These are phyloP conservation scores for Pardosa pseudoannulata DNA, from an alignment of 2,888 invertebrate genomes.

Conservation along the genomic window DNA sequence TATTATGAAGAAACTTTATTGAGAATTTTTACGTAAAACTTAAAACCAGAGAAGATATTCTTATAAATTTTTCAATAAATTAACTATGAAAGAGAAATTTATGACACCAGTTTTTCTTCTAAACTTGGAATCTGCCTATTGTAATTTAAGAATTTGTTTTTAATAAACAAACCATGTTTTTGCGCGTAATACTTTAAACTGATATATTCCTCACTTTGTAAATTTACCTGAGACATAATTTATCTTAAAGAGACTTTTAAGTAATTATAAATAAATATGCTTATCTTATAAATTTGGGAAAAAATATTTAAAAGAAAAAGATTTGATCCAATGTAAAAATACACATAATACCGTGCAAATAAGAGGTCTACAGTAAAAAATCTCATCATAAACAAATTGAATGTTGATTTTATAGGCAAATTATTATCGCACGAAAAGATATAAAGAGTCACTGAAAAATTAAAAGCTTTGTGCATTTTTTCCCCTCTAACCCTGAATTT, in stretches of 20 bases:
- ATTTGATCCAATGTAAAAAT: constrained; percentile 1
- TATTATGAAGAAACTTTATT: no score
- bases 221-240: background rate
- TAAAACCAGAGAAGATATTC: no score
- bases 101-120: no score
- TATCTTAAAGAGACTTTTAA: background rate
- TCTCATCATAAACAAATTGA: constrained; percentile 29
- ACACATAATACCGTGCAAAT: background rate
- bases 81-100: no score
- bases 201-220: background rate
- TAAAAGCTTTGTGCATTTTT: constrained; percentile 35
- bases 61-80: no score
- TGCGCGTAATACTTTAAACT: no score
- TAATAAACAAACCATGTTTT: no score
- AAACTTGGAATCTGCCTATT: no score
- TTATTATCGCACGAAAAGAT: constrained; percentile 33
- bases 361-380: background rate
- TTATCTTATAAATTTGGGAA: background rate
- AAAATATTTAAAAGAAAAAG: background rate
- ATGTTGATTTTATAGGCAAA: constrained; percentile 31
- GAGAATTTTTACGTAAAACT: no score
- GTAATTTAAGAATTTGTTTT: no score
- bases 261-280: constrained; percentile 1
- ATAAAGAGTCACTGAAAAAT: constrained; percentile 55
- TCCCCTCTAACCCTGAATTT: constrained; percentile 28